Base-by-base conservation (phyloP, 2,113 vertebrate genomes). In the Mastomys coucha region DNA sequence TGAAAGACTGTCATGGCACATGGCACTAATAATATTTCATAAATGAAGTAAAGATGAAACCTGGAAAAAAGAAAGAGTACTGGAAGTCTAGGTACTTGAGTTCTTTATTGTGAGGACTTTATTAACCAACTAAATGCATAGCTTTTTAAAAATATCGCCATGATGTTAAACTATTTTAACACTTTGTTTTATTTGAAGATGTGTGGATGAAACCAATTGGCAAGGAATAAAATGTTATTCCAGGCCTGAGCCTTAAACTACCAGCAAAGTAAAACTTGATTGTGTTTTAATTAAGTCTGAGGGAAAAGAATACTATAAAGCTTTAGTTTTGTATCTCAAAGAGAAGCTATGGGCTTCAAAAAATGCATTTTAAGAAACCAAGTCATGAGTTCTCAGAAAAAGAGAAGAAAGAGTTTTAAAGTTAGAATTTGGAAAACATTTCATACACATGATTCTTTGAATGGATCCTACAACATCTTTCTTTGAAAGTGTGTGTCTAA, bases 271-370 rank as follows among this genome's bases (percentile, higher is more conserved):
- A 88, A 96, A 96, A 85, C 28, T 39, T 82, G 82, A 53, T 24
- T 73, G 93, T 96, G 88, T 95, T 91, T 96, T 95, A 97, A 95
- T n/a, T 95, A 94, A 97, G 60, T 92, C 26, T 88, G 2, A 92
- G 33, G 65, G 42, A 78, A 70, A 80, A 7, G 22, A 2, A 65
- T 75, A 2, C 26, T 67, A 49, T 70, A 95, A 97, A 97, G 73
- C 19, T 45, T 75, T 72, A 75, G 4, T 97, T 96, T 82, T 89
- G 26, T 53, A 7, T 91, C 69, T 96, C 75, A 89, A 26, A 97
- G 92, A 95, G 42, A 96, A 88, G 14, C 19, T 96, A 31, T 2
- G 70, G 31, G 81, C 1, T 84, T 98, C 78, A 97, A 39, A 85
- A 95, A 95, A 88, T 95, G 96, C 26, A 31, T 76, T 39, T 73